Conservation (phyloP, 2,888 invertebrate genomes). For the Rapana venosa region DNA sequence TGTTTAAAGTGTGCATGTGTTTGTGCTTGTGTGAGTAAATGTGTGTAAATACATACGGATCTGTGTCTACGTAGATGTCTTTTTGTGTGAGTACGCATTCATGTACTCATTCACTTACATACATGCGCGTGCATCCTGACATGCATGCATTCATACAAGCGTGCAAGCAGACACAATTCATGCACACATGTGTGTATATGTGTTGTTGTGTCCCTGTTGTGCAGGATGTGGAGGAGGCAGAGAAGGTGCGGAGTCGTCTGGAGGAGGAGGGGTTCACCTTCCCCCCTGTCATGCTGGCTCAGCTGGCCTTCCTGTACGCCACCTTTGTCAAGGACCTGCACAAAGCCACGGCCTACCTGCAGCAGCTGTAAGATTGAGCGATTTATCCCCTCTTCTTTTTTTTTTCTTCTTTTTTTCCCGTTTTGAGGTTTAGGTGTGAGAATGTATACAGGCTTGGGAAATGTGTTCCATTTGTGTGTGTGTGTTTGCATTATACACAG, state of each 20-base stretch:
- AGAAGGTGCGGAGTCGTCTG: slow-evolving; percentile 78
- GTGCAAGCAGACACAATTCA: background rate
- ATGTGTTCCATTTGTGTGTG: background rate
- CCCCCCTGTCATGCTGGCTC: slow-evolving; percentile 82
- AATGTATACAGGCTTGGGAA: background rate
- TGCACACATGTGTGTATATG: background rate
- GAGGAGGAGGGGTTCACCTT: slow-evolving; percentile 83
- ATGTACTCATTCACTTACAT: too few species aligned
- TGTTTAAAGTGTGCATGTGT: background rate
- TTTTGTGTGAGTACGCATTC: too few species aligned
- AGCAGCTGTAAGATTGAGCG: slow-evolving; percentile 56
- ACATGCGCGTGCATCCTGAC: too few species aligned
- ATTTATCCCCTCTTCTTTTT: background rate
- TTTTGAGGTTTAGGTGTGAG: background rate
- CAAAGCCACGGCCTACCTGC: slow-evolving; percentile 81
- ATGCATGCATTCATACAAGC: background rate
- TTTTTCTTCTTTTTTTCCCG: background rate
- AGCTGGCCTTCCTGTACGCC: slow-evolving; percentile 85
- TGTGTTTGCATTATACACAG: background rate
- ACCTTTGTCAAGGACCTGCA: slow-evolving; percentile 82
- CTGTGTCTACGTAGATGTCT: background rate
- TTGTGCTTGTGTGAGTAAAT: background rate
- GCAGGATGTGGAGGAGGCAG: slow-evolving; percentile 72
- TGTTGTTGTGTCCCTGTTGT: too few species aligned
- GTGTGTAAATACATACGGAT: background rate